phyloP scores from a whole-genome alignment of 2,113 vertebrate species.

The Brachyhypopomus gauderio region DNA sequence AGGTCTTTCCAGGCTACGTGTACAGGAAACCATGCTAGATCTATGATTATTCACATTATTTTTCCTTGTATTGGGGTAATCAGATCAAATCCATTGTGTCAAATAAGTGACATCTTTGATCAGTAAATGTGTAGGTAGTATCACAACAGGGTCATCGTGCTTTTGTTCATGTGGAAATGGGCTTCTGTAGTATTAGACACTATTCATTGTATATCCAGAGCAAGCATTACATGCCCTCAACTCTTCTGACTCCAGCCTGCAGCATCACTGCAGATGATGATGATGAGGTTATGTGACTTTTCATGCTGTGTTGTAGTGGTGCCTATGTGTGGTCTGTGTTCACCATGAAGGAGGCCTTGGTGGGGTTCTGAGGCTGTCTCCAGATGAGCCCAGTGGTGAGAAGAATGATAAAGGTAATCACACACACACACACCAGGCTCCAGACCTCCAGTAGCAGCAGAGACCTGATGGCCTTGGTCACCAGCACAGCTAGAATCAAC shows the following conservation, averaged over 20 bases:
- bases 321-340: slow-evolving; percentile 31
- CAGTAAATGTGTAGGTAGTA: too few relatives aligned
- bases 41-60: too few relatives aligned
- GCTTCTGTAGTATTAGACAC: too few relatives aligned
- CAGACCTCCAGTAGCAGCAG: slow-evolving; percentile 62
- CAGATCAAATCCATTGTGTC: too few relatives aligned
- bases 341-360: slow-evolving; percentile 82
- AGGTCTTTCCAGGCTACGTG: too few relatives aligned
- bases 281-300: not conserved
- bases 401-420: slow-evolving; percentile 65
- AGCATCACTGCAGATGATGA: too few relatives aligned
- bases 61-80: too few relatives aligned
- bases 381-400: slow-evolving; percentile 70
- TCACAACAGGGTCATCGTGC: too few relatives aligned
- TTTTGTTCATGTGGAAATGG: too few relatives aligned
- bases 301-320: not conserved
- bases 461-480: slow-evolving; percentile 65
- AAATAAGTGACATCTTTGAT: too few relatives aligned
- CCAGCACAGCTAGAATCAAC: slow-evolving; percentile 65
- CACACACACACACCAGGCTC: slow-evolving; percentile 70
- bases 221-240: too few relatives aligned
- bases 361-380: slow-evolving; percentile 79
- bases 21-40: too few relatives aligned
- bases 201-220: slow-evolving; percentile 56
- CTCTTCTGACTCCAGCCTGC: not conserved